Evolutionary conservation across 2,888 invertebrate genomes (phyloP), one percentile per base, ranked within the genome.

Genomic region (Pollenia griseotomentosa): DNA sequence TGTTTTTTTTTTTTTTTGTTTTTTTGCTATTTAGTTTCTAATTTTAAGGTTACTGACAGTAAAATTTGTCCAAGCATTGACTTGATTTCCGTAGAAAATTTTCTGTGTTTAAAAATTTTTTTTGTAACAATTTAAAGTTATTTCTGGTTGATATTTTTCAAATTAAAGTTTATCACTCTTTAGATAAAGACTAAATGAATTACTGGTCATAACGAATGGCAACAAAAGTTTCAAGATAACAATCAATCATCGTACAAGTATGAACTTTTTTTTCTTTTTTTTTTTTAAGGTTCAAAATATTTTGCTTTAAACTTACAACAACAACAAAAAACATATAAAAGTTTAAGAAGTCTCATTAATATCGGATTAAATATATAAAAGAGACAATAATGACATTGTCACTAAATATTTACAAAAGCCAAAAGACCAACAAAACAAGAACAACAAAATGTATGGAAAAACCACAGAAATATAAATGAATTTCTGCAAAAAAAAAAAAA

Each of bases 321-420:
- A 75, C 65, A 65, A 40, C 65, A 42, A 71, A 53, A 77, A 75
- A 83, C 73, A 86, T 59, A 66, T 33, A 46, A 70, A 87, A 87
- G 77, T 87, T 87, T n/a, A 48, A 84, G 86, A 88, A 86, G 85
- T 89, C 88, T 89, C 89, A 89, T 89, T 89, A 90, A 90, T 89
- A 88, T 89, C 82, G 90, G 89, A 90, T 89, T 90, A 90, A 89
- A 88, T 86, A 78, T 6, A 33, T 44, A 81, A 57, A 81, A 68
- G 83, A 87, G 83, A 87, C 81, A 84, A 87, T 87, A 87, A 87
- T 81, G 84, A 87, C 84, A 87, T 82, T 87, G 87, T 84, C 84
- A 87, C 81, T 81, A 84, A 87, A 81, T 87, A 84, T 87, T 84
- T 87, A 81, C 73, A 82, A 80, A 87, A 87, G 33, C 80, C 83